phyloP scores from a whole-genome alignment of 1,140 invertebrate species.

The Hylaeus anthracinus region DNA sequence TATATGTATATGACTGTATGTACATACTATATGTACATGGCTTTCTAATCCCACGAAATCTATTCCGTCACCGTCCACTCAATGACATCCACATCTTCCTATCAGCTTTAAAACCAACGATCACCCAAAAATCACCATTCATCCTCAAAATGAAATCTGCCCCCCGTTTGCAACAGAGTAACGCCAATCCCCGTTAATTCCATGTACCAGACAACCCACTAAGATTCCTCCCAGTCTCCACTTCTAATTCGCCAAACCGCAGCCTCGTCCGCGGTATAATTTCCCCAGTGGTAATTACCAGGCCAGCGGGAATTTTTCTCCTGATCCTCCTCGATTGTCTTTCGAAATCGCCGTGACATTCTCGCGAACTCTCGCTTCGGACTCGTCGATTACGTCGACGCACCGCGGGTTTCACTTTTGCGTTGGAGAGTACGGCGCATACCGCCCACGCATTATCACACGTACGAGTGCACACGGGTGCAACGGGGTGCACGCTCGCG shows the following conservation, averaged over 20 bases:
- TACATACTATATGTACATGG: no score
- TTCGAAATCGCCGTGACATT: slow-evolving; percentile 12
- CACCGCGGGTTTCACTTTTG: slow-evolving; percentile 27
- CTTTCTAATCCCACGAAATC: no score
- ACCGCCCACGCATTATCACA: slow-evolving; percentile 21
- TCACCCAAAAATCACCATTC: no score
- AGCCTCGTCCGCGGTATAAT: neutral
- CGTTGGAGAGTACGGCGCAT: slow-evolving; percentile 1
- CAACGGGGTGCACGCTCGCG: neutral
- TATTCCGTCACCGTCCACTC: no score
- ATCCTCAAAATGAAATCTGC: no score
- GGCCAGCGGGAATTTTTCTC: neutral
- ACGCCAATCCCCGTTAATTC: no score
- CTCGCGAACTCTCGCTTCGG: neutral
- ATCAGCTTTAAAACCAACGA: no score
- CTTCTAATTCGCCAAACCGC: slow-evolving; percentile 1
- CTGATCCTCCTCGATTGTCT: neutral
- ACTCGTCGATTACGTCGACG: neutral
- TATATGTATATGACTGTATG: no score
- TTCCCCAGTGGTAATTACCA: slow-evolving; percentile 2
- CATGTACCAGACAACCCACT: no score
- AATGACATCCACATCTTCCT: no score
- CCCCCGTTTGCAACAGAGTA: no score
- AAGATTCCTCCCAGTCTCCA: no score
- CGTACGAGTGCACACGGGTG: slow-evolving; percentile 12